Base-by-base conservation (phyloP, 2,888 invertebrate species). In the Ormyrus rosae region DNA sequence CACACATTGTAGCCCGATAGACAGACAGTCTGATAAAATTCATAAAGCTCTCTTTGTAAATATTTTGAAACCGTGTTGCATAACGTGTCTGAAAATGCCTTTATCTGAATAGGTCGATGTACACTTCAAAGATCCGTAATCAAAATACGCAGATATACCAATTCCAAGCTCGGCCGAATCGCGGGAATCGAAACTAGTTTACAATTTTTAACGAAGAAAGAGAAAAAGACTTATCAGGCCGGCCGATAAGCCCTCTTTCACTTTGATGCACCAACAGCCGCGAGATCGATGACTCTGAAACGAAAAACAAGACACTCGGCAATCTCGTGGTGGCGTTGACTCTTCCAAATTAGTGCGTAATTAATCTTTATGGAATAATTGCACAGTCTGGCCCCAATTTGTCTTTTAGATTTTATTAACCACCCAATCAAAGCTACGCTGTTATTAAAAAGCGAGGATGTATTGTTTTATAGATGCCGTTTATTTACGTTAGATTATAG, bases 271-370 rank as follows among this genome's bases (percentile, higher is more conserved):
- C 10, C 13, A 51, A 11, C 9, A 9, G n/a, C 46, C 5, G 50
- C n/a, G 45, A 73, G 73, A 73, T 64, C 73, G 64, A 73, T 73
- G 73, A 73, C 73, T 71, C 73, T 64, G 19, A 6, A 65, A 19
- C 60, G 53, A 61, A 75, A 75, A 68, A 48, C 75, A 58, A 8
- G 34, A 34, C 6, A 5, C 46, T 11, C n/a, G 68, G 68, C 69
- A 61, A 53, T 61, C 7, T 45, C 46, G 2, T 2, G 68, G 53
- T 68, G 61, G 53, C 75, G 75, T 46, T 68, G 75, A 68, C 53
- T 68, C 46, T 53, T 10, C 45, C 34, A 10, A 76, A 68, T 60
- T 67, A 45, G 60, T 11, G n/a, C 68, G 5, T 11, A n/a, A 61
- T 50, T 76, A 61, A 61, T 53, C 75, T 50, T 67, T 46, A 19